Percentiles rank a stretch among this genome's conserved stretches.
These are phyloP conservation scores for Notolabrus celidotus DNA, from an alignment of 2,797 vertebrate genomes.

Conservation along the genomic window DNA sequence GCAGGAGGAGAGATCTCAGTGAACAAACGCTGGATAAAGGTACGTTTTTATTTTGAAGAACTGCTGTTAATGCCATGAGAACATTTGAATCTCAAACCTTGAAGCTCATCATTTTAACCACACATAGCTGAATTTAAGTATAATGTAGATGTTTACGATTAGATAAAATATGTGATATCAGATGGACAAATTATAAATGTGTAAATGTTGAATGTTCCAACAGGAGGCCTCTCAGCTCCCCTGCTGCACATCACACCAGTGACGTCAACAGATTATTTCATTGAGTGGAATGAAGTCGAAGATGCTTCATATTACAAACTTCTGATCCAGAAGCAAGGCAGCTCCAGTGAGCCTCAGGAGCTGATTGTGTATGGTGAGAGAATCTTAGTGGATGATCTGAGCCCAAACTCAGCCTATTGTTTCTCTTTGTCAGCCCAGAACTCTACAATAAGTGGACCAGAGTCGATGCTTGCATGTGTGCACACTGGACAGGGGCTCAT, in stretches of 20 bases:
- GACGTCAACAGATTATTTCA: slow-evolving; percentile 29
- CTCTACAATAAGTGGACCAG: slow-evolving; percentile 21
- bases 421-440: slow-evolving; percentile 56
- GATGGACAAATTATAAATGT: not conserved
- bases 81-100: too few species aligned
- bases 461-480: slow-evolving; percentile 67
- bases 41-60: slow-evolving; percentile 43
- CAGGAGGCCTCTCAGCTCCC: slow-evolving; percentile 57
- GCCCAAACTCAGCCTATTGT: slow-evolving; percentile 63
- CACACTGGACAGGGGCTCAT: slow-evolving; percentile 33
- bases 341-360: slow-evolving; percentile 5
- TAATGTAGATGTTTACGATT: too few species aligned
- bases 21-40: slow-evolving; percentile 25
- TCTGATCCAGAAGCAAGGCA: slow-evolving; percentile 53
- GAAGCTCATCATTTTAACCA: too few species aligned
- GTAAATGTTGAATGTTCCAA: not conserved
- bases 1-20: slow-evolving; percentile 67
- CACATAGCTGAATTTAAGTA: not conserved
- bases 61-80: not conserved
- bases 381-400: slow-evolving; percentile 62
- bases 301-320: slow-evolving; percentile 66
- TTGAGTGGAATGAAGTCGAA: slow-evolving; percentile 64
- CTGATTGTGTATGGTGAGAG: slow-evolving; percentile 52
- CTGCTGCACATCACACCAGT: slow-evolving; percentile 38
- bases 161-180: not conserved